Percentiles rank a stretch among this genome's conserved stretches.
These are phyloP conservation scores for Malurus cyaneus DNA, from an alignment of 2,113 vertebrate genomes.

Conservation along the genomic window DNA sequence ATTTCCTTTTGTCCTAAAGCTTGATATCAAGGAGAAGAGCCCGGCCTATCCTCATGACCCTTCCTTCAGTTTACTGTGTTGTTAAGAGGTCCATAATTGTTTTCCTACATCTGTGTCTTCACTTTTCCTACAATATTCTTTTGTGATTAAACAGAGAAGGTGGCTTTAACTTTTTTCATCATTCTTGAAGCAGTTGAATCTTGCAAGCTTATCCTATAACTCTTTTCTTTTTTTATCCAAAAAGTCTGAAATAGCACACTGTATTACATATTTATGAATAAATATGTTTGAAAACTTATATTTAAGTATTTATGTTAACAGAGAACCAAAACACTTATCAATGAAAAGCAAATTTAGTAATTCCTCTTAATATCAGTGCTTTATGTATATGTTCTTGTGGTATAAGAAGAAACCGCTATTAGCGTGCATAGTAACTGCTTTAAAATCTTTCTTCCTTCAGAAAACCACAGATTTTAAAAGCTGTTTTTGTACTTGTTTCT, in stretches of 20 bases:
- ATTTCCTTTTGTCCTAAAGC: not conserved
- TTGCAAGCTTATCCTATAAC: not conserved
- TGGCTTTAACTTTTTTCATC: not conserved
- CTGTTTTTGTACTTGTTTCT: not conserved
- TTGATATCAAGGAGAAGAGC: not conserved
- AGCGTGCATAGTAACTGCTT: not conserved
- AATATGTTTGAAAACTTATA: not conserved
- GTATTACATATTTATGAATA: not conserved
- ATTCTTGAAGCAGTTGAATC: not conserved
- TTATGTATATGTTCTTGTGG: not conserved
- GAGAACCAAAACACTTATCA: not conserved
- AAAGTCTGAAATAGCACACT: not conserved
- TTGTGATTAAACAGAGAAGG: not conserved
- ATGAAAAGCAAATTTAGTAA: not conserved
- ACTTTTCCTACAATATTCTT: not conserved
- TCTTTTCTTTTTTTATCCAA: rapidly evolving
- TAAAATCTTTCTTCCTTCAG: not conserved
- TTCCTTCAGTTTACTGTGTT: not conserved
- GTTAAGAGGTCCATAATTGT: not conserved
- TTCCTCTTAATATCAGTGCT: not conserved
- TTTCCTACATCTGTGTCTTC: not conserved
- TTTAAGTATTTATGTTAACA: not conserved
- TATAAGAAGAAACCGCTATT: not conserved
- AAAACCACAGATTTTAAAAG: not conserved
- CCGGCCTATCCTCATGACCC: not conserved